phyloP scores from a whole-genome alignment of 2,888 invertebrate species.

The Physocephala rufipes region DNA sequence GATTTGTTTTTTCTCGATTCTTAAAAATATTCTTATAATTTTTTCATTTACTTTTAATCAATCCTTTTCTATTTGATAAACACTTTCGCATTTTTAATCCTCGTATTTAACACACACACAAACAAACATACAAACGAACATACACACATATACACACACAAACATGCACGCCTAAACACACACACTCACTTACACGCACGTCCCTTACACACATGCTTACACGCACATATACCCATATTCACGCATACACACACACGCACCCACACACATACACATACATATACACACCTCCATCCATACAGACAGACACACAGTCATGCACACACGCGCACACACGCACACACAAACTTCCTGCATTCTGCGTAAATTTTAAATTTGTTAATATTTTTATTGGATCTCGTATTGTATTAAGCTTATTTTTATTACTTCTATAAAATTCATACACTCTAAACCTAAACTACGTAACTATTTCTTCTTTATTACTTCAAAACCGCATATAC shows the following conservation, averaged over 20 bases:
- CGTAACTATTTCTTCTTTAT: too few species aligned
- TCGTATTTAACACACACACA: too few species aligned
- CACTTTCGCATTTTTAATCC: too few species aligned
- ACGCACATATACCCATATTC: not conserved
- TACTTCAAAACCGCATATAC: not conserved
- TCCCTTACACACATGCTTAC: not conserved
- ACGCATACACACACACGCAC: not conserved
- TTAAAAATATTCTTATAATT: too few species aligned
- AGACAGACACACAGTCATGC: not conserved
- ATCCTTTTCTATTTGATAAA: too few species aligned
- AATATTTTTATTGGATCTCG: not conserved
- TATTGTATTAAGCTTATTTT: not conserved
- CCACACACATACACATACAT: not conserved
- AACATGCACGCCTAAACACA: not conserved
- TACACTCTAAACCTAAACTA: too few species aligned
- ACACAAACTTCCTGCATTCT: not conserved
- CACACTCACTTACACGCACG: not conserved
- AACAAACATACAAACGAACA: not conserved
- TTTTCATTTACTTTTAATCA: too few species aligned
- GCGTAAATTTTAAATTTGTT: not conserved
- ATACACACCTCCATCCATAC: not conserved
- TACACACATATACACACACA: not conserved
- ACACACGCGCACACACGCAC: not conserved
- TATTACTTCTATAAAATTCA: too few species aligned
- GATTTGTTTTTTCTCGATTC: too few species aligned